A percentile compares a stretch with the other conserved stretches of the same genome.
Evolutionary conservation across 1,140 invertebrate genomes (phyloP).

Genomic region (Hermetia illucens): DNA sequence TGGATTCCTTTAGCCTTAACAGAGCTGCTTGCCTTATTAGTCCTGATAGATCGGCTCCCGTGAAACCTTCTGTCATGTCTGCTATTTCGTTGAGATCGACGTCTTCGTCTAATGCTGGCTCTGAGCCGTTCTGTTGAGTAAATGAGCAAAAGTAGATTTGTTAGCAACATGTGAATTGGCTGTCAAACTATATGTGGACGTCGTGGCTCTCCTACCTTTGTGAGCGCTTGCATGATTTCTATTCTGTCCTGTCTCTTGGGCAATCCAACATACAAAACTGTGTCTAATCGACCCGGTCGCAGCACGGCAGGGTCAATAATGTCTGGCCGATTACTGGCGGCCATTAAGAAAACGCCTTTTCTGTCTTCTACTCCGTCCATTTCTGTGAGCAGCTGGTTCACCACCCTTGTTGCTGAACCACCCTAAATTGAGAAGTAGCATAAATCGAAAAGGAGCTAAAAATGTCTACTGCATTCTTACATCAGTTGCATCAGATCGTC

Average conservation of each 20-base stretch:
- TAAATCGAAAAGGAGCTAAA: no score
- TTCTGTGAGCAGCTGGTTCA: conserved; percentile 95
- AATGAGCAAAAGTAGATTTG: conserved; percentile 4
- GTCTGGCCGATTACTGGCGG: conserved; percentile 92
- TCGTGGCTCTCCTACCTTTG: conserved; percentile 78
- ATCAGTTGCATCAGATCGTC: conserved; percentile 60
- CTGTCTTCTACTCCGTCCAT: conserved; percentile 93
- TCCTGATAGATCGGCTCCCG: conserved; percentile 85
- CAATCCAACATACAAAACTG: conserved; percentile 86
- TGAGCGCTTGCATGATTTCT: conserved; percentile 82
- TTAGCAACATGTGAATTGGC: not conserved
- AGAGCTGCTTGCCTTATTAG: conserved; percentile 71
- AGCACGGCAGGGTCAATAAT: conserved; percentile 94
- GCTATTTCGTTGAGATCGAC: conserved; percentile 62
- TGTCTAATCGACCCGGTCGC: conserved; percentile 86
- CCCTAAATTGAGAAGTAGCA: conserved; percentile 34
- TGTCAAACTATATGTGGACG: no score
- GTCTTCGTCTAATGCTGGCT: conserved; percentile 57
- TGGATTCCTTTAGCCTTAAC: conserved; percentile 54
- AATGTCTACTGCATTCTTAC: no score
- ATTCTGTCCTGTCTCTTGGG: conserved; percentile 63
- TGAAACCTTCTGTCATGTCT: conserved; percentile 58
- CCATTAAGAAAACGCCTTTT: conserved; percentile 86
- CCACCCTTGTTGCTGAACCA: conserved; percentile 63
- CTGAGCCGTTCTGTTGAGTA: conserved; percentile 50